Conservation (phyloP, 2,888 invertebrate species). For the Phlogophora meticulosa region DNA sequence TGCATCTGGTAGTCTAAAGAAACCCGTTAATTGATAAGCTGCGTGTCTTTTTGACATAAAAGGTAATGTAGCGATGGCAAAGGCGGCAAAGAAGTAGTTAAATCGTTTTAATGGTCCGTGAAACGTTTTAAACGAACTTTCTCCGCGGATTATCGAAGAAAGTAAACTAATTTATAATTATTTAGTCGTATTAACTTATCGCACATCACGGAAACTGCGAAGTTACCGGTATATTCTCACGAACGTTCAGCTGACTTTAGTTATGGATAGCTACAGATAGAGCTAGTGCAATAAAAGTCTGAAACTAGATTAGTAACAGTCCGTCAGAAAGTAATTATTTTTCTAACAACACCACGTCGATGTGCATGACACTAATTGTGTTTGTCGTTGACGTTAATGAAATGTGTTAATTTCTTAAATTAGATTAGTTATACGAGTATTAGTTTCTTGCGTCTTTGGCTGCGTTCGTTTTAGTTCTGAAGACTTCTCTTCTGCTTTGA, state of each 20-base stretch:
- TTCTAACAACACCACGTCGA: slow-evolving; percentile 5
- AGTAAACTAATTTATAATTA: slow-evolving; percentile 53
- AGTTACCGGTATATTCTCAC: slow-evolving; percentile 24
- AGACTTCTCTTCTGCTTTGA: not conserved
- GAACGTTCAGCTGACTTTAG: slow-evolving; percentile 11
- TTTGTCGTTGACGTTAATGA: slow-evolving; percentile 50
- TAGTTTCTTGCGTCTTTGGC: not conserved
- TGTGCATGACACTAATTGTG: slow-evolving; percentile 45
- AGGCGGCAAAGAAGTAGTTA: slow-evolving; percentile 8
- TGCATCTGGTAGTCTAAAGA: not conserved
- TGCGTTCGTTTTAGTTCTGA: not conserved
- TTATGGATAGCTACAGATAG: not conserved
- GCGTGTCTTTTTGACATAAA: slow-evolving; percentile 49
- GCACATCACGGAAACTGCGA: slow-evolving; percentile 29
- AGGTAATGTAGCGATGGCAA: slow-evolving; percentile 26
- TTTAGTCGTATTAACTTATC: slow-evolving; percentile 34
- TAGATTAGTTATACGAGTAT: slow-evolving; percentile 26
- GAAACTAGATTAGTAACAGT: slow-evolving; percentile 21
- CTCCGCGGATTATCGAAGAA: slow-evolving; percentile 44
- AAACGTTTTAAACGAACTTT: slow-evolving; percentile 47
- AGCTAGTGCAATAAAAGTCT: slow-evolving; percentile 4
- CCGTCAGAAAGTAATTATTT: slow-evolving; percentile 18
- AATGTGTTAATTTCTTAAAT: slow-evolving; percentile 54
- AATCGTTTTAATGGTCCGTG: slow-evolving; percentile 34
- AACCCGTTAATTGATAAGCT: slow-evolving; percentile 13